A percentile compares a stretch with the other conserved stretches of the same genome.
Conservation (phyloP, 2,113 vertebrate genomes). For the Halcyon malimbica region DNA sequence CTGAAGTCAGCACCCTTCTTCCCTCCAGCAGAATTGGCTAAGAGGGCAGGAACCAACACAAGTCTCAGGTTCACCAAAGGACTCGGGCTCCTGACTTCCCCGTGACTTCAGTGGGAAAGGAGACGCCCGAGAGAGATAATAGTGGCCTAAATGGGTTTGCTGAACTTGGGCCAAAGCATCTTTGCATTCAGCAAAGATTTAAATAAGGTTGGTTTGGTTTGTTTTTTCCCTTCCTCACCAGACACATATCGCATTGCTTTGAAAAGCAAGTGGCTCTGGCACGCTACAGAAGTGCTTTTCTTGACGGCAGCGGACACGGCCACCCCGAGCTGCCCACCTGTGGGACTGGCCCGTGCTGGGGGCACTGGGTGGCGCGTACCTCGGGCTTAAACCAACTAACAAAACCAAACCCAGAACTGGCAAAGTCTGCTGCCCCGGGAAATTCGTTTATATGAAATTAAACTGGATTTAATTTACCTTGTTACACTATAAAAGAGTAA, state of each 20-base stretch:
- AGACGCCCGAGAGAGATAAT: constrained; percentile 48
- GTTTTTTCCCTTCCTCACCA: not conserved
- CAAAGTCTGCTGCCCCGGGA: not conserved
- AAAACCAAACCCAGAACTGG: not conserved
- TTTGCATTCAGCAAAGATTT: constrained; percentile 28
- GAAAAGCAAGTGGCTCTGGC: not conserved
- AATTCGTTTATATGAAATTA: constrained; percentile 7
- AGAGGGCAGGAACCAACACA: constrained; percentile 39
- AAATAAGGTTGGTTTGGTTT: not conserved
- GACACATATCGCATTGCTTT: not conserved
- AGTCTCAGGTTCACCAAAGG: constrained; percentile 55
- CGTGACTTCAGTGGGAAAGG: constrained; percentile 60
- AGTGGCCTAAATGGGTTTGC: constrained; percentile 45
- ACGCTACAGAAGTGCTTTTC: not conserved
- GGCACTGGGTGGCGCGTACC: not conserved
- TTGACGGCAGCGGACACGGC: not conserved
- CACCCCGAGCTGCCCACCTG: not conserved
- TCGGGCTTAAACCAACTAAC: too few species aligned
- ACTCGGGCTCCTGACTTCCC: constrained; percentile 54
- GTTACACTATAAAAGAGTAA: not conserved
- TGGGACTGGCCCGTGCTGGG: not conserved
- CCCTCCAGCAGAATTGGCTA: constrained; percentile 56
- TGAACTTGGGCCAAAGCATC: constrained; percentile 45
- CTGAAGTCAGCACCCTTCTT: constrained; percentile 47
- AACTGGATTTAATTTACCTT: constrained; percentile 47